These are phyloP conservation scores for Drosophila erecta DNA, from an alignment of 1,140 invertebrate genomes.

Conservation along the genomic window DNA sequence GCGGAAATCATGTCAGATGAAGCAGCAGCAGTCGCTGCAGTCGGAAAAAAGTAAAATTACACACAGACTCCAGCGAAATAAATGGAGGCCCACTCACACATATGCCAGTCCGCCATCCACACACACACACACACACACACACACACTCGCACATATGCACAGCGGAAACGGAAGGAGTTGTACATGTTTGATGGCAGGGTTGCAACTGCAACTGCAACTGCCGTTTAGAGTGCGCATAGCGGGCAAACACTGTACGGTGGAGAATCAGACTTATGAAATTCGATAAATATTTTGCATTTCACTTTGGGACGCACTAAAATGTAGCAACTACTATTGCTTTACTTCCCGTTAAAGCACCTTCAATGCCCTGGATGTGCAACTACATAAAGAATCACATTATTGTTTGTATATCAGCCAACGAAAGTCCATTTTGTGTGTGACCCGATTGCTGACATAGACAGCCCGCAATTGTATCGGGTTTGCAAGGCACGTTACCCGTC, in stretches of 20 bases:
- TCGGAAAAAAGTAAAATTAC: slow-evolving; percentile 39
- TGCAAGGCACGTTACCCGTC: not conserved
- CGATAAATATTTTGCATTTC: not conserved
- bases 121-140: slow-evolving; percentile 10
- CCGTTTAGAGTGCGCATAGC: slow-evolving; percentile 22
- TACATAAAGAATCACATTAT: too few species aligned
- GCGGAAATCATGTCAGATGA: slow-evolving; percentile 82
- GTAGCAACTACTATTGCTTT: too few species aligned
- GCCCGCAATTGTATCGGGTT: slow-evolving; percentile 2
- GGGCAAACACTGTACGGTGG: slow-evolving; percentile 34
- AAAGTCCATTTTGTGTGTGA: not conserved
- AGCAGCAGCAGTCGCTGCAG: slow-evolving; percentile 57
- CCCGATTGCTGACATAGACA: not conserved
- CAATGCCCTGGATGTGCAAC: too few species aligned
- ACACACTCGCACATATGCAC: not conserved
- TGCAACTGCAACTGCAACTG: slow-evolving; percentile 22
- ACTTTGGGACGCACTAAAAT: not conserved
- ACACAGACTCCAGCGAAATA: slow-evolving; percentile 54
- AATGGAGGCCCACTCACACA: slow-evolving; percentile 60
- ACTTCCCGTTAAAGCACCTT: not conserved
- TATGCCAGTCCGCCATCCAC: slow-evolving; percentile 16
- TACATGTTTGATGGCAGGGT: slow-evolving; percentile 58
- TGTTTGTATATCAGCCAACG: not conserved
- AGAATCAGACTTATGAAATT: not conserved
- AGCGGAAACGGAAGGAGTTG: slow-evolving; percentile 75